phyloP scores from a whole-genome alignment of 2,113 vertebrate genomes.

The Neofelis nebulosa region DNA sequence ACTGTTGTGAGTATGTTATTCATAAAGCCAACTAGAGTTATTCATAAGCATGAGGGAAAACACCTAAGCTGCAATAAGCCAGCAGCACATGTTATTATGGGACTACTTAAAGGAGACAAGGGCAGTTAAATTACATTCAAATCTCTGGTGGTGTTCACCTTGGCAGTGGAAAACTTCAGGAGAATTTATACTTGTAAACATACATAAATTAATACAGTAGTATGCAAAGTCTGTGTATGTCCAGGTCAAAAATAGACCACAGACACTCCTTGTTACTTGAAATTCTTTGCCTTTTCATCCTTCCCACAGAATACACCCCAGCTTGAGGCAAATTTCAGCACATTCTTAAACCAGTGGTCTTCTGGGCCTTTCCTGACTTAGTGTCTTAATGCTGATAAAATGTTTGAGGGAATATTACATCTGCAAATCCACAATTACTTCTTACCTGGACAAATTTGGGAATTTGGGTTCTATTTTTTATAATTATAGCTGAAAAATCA shows the following conservation, averaged over 20 bases:
- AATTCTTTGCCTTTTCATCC: background rate
- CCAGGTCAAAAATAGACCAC: background rate
- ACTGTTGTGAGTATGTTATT: constrained; percentile 7
- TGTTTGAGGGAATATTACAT: background rate
- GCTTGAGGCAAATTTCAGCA: background rate
- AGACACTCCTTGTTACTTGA: background rate
- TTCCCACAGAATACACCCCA: background rate
- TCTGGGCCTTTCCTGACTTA: background rate
- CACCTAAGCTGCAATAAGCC: background rate
- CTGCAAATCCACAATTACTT: background rate
- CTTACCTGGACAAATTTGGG: background rate
- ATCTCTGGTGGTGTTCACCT: background rate
- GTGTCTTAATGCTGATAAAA: background rate
- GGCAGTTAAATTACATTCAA: constrained; percentile 23
- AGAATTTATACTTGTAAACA: constrained; percentile 1
- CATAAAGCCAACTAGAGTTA: constrained; percentile 41
- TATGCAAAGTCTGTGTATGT: background rate
- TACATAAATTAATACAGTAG: background rate
- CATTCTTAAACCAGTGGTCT: background rate
- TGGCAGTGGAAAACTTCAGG: background rate
- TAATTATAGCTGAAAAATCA: background rate
- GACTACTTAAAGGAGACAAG: constrained; percentile 30
- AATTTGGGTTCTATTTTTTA: background rate
- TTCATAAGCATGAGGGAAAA: constrained; percentile 26
- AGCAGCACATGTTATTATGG: background rate